Evolutionary conservation across 1,140 invertebrate genomes (phyloP).

Genomic region (Pogonognathellus flavescens): DNA sequence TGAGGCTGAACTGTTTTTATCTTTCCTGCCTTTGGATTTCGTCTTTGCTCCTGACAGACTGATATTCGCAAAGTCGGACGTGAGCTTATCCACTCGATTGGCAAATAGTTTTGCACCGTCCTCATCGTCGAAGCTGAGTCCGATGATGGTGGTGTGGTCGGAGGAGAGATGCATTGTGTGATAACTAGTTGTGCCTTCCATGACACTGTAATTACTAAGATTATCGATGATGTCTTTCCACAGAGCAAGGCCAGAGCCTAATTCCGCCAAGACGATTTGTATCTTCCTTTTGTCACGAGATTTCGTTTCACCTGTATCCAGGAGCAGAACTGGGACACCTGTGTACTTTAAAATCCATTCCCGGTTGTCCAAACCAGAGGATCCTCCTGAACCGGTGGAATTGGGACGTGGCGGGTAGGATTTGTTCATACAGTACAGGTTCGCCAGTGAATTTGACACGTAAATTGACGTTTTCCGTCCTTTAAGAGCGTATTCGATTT

Average conservation of each 20-base stretch:
- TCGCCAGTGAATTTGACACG: conserved; percentile 84
- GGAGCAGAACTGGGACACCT: conserved; percentile 84
- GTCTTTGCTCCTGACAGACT: conserved; percentile 79
- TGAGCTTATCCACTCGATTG: conserved; percentile 78
- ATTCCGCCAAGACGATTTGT: conserved; percentile 83
- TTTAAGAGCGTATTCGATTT: conserved; percentile 84
- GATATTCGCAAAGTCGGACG: conserved; percentile 85
- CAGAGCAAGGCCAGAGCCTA: conserved; percentile 86
- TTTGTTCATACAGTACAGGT: conserved; percentile 79
- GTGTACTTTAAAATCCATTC: conserved; percentile 84
- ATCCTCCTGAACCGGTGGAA: conserved; percentile 56
- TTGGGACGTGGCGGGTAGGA: conserved; percentile 55
- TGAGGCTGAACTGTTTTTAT: conserved; percentile 72
- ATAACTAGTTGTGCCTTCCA: conserved; percentile 76
- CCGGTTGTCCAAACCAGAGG: conserved; percentile 32
- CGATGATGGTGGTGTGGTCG: conserved; percentile 77
- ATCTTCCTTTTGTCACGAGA: conserved; percentile 81
- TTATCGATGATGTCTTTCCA: conserved; percentile 87
- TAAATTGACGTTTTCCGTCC: conserved; percentile 84
- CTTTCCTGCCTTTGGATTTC: conserved; percentile 73
- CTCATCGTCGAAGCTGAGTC: conserved; percentile 84
- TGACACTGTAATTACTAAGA: conserved; percentile 74
- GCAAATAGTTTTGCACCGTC: conserved; percentile 81
- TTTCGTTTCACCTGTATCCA: conserved; percentile 82
- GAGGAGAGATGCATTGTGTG: conserved; percentile 86